Percentiles rank a stretch among this genome's conserved stretches.
Evolutionary conservation across 2,113 vertebrate genomes (phyloP).

Genomic region (Oreotrochilus melanogaster): DNA sequence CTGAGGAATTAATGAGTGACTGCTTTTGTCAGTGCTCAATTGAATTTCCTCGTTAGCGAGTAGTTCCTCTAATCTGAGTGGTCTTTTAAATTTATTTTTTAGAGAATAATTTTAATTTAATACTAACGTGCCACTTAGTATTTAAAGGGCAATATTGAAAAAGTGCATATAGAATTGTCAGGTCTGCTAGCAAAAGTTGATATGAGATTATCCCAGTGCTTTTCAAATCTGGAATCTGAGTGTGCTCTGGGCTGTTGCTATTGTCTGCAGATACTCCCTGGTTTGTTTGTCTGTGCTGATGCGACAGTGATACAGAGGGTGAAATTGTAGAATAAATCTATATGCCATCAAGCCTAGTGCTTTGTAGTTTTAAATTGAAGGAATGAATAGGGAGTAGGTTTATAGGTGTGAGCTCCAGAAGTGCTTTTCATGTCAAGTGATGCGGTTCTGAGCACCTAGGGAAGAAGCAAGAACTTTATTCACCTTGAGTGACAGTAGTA

Average conservation of each 20-base stretch:
- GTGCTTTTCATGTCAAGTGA: rapidly evolving
- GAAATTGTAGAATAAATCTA: neutral
- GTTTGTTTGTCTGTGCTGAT: neutral
- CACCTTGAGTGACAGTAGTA: rapidly evolving
- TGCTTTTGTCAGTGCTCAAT: slow-evolving; percentile 15
- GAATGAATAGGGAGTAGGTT: neutral
- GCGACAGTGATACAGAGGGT: neutral
- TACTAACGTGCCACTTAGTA: neutral
- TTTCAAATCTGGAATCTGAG: neutral
- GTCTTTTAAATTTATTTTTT: neutral
- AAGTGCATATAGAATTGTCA: neutral
- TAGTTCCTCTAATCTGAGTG: neutral
- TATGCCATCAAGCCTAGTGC: neutral
- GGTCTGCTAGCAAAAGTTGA: neutral
- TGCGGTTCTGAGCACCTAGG: neutral
- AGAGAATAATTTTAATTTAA: slow-evolving; percentile 35
- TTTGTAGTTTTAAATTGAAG: neutral
- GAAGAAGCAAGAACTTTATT: neutral
- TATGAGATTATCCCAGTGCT: neutral
- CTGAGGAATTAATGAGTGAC: neutral
- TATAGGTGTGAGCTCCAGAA: neutral
- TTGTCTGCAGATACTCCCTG: neutral
- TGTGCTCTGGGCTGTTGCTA: neutral
- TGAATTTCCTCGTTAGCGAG: neutral
- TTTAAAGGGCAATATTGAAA: neutral